A percentile compares a stretch with the other conserved stretches of the same genome.
These are phyloP conservation scores for Ernsta delagoae DNA, from an alignment of 2,888 invertebrate genomes.

Conservation along the genomic window DNA sequence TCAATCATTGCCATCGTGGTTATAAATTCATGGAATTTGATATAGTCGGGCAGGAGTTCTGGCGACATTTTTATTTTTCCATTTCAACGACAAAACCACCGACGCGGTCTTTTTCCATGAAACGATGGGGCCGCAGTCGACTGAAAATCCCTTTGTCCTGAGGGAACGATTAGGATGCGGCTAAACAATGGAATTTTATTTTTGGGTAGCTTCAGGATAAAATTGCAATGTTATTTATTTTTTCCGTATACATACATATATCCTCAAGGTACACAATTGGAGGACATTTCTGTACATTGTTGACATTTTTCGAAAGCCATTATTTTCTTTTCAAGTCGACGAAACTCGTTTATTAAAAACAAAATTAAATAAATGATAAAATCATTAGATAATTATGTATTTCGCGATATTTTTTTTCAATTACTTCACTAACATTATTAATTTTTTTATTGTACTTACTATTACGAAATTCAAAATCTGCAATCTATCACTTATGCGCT, in stretches of 20 bases:
- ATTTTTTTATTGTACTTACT: not conserved
- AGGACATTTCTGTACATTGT: no score
- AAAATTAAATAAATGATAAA: no score
- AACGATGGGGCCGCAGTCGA: slow-evolving; percentile 2
- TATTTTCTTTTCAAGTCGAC: not conserved
- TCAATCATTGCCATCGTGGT: no score
- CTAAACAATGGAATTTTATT: slow-evolving; percentile 1
- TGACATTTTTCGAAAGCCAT: no score
- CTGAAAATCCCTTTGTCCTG: slow-evolving; percentile 20
- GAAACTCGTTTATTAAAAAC: not conserved
- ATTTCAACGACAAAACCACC: slow-evolving; percentile 11
- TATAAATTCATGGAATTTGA: no score
- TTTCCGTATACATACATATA: no score
- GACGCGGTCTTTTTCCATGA: slow-evolving; percentile 10
- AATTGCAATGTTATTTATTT: not conserved
- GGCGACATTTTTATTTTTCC: slow-evolving; percentile 1
- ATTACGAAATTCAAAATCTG: slow-evolving; percentile 16
- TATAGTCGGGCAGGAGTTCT: no score
- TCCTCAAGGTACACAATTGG: no score
- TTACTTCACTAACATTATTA: no score
- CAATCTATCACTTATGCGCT: slow-evolving; percentile 24
- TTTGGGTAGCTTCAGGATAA: not conserved
- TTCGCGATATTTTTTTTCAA: no score
- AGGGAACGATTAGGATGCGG: slow-evolving; percentile 3
- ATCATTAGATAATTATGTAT: no score